phyloP scores from a whole-genome alignment of 2,888 invertebrate genomes.

The Apamea crenata region DNA sequence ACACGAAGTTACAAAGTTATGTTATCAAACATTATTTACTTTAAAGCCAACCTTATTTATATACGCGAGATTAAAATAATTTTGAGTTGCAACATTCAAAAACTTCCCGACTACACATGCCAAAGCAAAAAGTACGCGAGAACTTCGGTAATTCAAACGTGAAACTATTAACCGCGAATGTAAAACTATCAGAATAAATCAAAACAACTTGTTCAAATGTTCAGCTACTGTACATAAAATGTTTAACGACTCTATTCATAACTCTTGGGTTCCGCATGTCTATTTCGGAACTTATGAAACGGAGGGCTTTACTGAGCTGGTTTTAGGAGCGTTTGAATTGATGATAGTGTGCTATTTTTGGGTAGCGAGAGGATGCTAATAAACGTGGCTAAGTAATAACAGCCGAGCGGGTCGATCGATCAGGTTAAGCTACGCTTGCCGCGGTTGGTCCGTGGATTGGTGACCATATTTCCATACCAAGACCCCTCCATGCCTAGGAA shows the following conservation, averaged over 20 bases:
- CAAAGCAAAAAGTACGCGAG: slow-evolving; percentile 34
- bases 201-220: slow-evolving; percentile 58
- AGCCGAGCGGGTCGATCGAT: no score
- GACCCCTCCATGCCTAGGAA: no score
- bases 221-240: slow-evolving; percentile 47
- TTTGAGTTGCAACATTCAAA: slow-evolving; percentile 35
- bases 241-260: slow-evolving; percentile 69
- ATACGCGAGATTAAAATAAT: slow-evolving; percentile 36
- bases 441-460: no score
- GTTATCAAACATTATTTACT: slow-evolving; percentile 24
- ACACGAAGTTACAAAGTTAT: slow-evolving; percentile 27
- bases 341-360: neutral
- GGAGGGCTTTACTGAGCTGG: slow-evolving; percentile 1
- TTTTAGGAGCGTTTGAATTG: slow-evolving; percentile 28
- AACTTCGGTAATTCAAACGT: slow-evolving; percentile 55
- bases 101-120: slow-evolving; percentile 32
- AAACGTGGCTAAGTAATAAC: no score
- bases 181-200: slow-evolving; percentile 72
- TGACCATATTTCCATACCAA: no score
- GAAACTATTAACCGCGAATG: slow-evolving; percentile 64
- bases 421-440: no score
- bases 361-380: neutral
- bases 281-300: slow-evolving; percentile 39
- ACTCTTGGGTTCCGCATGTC: slow-evolving; percentile 53
- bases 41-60: slow-evolving; percentile 34